Evolutionary conservation across 2,888 invertebrate species (phyloP).

Genomic region (Pemphredon lugubris): DNA sequence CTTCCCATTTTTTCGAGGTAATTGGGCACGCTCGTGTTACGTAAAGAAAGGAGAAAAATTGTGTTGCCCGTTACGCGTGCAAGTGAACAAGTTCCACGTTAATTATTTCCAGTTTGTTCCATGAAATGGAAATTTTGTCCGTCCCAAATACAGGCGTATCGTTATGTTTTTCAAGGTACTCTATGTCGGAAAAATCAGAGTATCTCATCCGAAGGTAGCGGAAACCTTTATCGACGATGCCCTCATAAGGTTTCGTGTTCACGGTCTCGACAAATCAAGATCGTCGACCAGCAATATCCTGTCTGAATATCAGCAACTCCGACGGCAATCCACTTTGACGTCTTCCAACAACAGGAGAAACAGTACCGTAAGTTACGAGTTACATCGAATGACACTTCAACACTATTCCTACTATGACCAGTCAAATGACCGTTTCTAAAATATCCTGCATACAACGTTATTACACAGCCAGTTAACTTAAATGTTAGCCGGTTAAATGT

Average conservation of each 20-base stretch:
- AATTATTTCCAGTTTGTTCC: no score
- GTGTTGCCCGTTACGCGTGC: no score
- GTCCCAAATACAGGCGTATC: no score
- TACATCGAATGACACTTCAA: no score
- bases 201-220: conserved; percentile 92
- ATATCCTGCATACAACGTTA: no score
- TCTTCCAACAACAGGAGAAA: conserved; percentile 73
- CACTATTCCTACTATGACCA: no score
- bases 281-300: conserved; percentile 82
- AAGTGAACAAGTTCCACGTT: no score
- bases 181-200: conserved; percentile 95
- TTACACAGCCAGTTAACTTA: no score
- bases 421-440: no score
- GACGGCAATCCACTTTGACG: conserved; percentile 69
- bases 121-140: no score
- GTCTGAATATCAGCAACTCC: conserved; percentile 79
- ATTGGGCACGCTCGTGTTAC: no score
- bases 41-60: background rate
- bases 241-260: conserved; percentile 90
- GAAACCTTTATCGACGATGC: conserved; percentile 96
- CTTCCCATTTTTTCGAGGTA: conserved; percentile 90
- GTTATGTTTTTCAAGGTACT: conserved; percentile 86
- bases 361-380: conserved; percentile 73
- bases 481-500: no score
- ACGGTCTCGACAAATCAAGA: conserved; percentile 88